A percentile compares a stretch with the other conserved stretches of the same genome.
Evolutionary conservation across 2,797 vertebrate genomes (phyloP).

Genomic region (Gallirallus australis): DNA sequence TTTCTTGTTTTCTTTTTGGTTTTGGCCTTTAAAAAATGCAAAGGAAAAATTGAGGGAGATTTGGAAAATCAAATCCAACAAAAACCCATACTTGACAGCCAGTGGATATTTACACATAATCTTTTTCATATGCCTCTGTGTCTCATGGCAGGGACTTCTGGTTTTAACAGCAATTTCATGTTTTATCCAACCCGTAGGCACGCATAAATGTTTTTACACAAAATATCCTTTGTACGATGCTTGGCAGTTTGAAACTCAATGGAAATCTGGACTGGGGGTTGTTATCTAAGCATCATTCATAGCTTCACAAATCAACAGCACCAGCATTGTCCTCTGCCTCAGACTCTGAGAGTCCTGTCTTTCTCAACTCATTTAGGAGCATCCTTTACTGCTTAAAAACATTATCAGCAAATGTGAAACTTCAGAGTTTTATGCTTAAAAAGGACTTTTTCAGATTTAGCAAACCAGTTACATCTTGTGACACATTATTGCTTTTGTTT

Average conservation of each 20-base stretch:
- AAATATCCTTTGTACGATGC: constrained; percentile 19
- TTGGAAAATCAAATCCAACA: constrained; percentile 12
- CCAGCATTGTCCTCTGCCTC: not conserved
- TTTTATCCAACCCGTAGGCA: not conserved
- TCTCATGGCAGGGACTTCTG: not conserved
- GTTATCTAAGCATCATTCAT: constrained; percentile 9
- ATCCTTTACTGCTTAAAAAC: not conserved
- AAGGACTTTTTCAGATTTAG: not conserved
- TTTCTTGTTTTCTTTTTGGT: not conserved
- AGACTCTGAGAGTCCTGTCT: not conserved
- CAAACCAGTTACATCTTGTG: not conserved
- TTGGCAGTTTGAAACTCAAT: constrained; percentile 12
- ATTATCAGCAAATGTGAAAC: not conserved
- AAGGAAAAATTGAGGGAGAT: not conserved
- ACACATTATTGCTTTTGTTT: not conserved
- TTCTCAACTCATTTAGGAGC: not conserved
- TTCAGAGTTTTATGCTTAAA: not conserved
- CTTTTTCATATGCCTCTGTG: constrained; percentile 7
- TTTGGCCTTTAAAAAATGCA: not conserved
- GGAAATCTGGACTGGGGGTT: not conserved
- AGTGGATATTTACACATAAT: constrained; percentile 10
- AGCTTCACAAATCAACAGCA: not conserved
- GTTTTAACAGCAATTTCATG: not conserved
- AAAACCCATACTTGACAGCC: not conserved
- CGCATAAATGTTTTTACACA: constrained; percentile 37